Evolutionary conservation across 2,888 invertebrate genomes (phyloP).

Genomic region (Prionchulus punctatus): DNA sequence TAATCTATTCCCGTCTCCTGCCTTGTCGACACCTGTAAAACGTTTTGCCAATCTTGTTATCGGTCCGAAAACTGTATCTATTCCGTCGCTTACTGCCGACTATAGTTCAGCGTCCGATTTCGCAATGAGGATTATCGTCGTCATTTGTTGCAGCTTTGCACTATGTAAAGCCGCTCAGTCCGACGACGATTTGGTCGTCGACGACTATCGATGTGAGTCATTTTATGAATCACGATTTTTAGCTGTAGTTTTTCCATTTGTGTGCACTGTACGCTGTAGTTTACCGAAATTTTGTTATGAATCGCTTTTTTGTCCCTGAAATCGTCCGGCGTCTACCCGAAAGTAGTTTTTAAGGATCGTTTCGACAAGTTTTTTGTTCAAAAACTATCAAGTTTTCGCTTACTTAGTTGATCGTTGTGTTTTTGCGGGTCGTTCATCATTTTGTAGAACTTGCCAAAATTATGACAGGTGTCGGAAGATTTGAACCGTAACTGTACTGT

Average conservation of each 20-base stretch:
- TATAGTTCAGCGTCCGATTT: neutral
- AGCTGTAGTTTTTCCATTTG: neutral
- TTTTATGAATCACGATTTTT: neutral
- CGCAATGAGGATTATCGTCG: too few relatives aligned
- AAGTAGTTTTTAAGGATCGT: too few relatives aligned
- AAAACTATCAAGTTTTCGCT: neutral
- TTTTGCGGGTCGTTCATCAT: neutral
- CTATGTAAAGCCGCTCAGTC: neutral
- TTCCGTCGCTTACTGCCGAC: conserved; percentile 35
- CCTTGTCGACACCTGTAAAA: too few relatives aligned
- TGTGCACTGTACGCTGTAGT: neutral
- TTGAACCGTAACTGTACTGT: too few relatives aligned
- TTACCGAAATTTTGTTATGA: too few relatives aligned
- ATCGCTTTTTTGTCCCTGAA: too few relatives aligned
- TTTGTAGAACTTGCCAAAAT: neutral
- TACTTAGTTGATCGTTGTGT: neutral
- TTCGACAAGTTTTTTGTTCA: too few relatives aligned
- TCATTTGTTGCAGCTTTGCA: too few relatives aligned
- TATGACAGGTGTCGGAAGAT: neutral
- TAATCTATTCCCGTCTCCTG: too few relatives aligned
- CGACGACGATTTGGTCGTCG: neutral
- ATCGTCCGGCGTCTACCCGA: too few relatives aligned
- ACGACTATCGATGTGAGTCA: neutral
- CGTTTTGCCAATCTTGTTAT: too few relatives aligned
- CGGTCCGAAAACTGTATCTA: too few relatives aligned